Percentiles rank a stretch among this genome's conserved stretches.
phyloP scores from a whole-genome alignment of 2,888 invertebrate species.

The Leistus spinibarbis region DNA sequence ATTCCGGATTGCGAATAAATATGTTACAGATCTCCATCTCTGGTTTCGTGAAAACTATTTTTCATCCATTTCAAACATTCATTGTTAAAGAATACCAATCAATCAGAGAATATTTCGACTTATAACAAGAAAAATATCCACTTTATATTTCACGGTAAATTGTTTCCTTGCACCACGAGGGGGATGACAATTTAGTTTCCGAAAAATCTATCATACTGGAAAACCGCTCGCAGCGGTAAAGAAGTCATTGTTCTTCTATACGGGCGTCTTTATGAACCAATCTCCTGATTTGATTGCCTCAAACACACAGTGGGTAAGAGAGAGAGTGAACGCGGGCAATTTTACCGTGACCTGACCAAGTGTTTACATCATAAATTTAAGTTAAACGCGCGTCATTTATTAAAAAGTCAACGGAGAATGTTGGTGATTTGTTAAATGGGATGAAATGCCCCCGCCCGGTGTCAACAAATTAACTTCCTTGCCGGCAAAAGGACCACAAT shows the following conservation, averaged over 20 bases:
- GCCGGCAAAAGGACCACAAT: conserved; percentile 8
- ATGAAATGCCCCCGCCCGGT: neutral
- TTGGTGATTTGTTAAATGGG: conserved; percentile 31
- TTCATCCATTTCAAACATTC: neutral
- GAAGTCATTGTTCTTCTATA: conserved; percentile 7
- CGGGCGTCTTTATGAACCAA: conserved; percentile 10
- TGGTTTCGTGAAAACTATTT: too few relatives aligned
- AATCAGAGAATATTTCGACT: neutral
- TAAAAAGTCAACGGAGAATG: conserved; percentile 29
- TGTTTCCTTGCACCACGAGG: neutral
- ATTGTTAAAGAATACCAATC: neutral
- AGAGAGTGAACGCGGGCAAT: neutral
- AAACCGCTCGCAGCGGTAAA: neutral
- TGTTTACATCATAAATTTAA: conserved; percentile 10
- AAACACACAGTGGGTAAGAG: neutral
- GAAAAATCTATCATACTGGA: neutral
- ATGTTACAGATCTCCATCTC: too few relatives aligned
- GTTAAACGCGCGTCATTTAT: conserved; percentile 23
- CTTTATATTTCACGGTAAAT: neutral
- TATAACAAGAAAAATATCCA: neutral
- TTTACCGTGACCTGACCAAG: conserved; percentile 1
- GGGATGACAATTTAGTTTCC: neutral
- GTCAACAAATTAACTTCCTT: conserved; percentile 27
- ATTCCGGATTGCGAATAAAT: too few relatives aligned
- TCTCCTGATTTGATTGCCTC: conserved; percentile 10